phyloP scores from a whole-genome alignment of 2,888 invertebrate genomes.

The Colletes collaris region DNA sequence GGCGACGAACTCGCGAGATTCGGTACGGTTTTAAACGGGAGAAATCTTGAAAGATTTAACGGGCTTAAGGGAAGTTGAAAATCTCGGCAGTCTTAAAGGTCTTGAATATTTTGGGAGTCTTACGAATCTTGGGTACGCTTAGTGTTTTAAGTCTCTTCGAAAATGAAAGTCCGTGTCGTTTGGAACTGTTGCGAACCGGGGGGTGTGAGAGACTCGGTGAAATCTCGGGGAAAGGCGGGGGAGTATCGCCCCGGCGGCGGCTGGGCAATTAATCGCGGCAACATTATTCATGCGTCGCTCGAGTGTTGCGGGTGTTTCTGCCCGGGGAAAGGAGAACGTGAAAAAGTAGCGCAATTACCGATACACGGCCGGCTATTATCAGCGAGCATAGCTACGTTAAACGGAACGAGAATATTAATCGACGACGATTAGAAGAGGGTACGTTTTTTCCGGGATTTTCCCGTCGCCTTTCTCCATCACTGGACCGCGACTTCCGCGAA shows the following conservation, averaged over 20 bases:
- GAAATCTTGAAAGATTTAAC: too few species aligned
- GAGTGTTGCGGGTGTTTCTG: conserved; percentile 19
- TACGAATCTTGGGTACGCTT: too few species aligned
- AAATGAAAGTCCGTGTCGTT: not conserved
- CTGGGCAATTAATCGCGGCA: conserved; percentile 45
- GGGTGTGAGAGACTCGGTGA: too few species aligned
- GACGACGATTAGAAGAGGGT: conserved; percentile 28
- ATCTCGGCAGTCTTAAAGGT: too few species aligned
- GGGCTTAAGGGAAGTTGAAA: too few species aligned
- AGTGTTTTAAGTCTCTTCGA: too few species aligned
- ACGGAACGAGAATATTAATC: conserved; percentile 51
- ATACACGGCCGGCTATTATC: conserved; percentile 48
- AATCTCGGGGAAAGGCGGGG: not conserved
- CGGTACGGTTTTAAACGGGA: too few species aligned
- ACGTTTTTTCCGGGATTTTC: conserved; percentile 1
- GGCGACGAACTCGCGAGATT: conserved; percentile 6
- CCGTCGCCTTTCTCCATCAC: not conserved
- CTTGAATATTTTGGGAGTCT: too few species aligned
- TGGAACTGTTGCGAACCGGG: not conserved
- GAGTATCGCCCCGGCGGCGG: conserved; percentile 34
- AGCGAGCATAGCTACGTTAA: conserved; percentile 42
- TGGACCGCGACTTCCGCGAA: too few species aligned
- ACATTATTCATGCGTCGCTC: conserved; percentile 45
- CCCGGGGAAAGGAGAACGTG: conserved; percentile 33
- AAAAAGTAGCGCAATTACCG: conserved; percentile 51